Conservation (phyloP, 2,888 invertebrate genomes). For the Melangyna quadrimaculata region DNA sequence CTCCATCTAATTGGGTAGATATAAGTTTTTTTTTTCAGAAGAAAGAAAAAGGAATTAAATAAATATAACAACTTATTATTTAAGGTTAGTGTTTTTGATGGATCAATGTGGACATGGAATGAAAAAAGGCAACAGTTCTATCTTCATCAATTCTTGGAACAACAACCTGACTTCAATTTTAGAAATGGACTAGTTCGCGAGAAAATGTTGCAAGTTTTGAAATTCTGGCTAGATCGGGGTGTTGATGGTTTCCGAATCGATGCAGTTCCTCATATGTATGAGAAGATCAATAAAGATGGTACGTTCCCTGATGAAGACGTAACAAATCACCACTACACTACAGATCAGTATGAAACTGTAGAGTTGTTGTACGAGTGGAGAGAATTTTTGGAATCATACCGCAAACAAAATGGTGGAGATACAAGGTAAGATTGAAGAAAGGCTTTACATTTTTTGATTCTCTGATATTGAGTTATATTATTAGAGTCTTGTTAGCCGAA, state of each 20-base stretch:
- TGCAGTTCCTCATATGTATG: constrained; percentile 84
- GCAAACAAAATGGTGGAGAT: constrained; percentile 75
- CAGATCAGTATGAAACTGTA: constrained; percentile 83
- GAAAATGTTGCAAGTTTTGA: constrained; percentile 85
- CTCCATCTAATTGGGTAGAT: constrained; percentile 77
- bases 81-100: constrained; percentile 82
- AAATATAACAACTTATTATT: background rate
- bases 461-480: background rate
- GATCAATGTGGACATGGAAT: constrained; percentile 87
- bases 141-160: constrained; percentile 84
- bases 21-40: background rate
- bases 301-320: constrained; percentile 81
- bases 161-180: constrained; percentile 92
- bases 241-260: constrained; percentile 89
- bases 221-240: constrained; percentile 88
- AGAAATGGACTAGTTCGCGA: constrained; percentile 85
- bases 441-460: background rate
- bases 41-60: background rate
- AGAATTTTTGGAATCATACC: constrained; percentile 82
- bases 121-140: constrained; percentile 85
- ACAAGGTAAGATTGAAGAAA: constrained; percentile 74
- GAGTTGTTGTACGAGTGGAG: constrained; percentile 84
- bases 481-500: constrained; percentile 28
- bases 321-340: constrained; percentile 84
- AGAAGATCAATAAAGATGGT: constrained; percentile 77